These are phyloP conservation scores for Metacarcinus magister DNA, from an alignment of 2,888 invertebrate species.

Conservation along the genomic window DNA sequence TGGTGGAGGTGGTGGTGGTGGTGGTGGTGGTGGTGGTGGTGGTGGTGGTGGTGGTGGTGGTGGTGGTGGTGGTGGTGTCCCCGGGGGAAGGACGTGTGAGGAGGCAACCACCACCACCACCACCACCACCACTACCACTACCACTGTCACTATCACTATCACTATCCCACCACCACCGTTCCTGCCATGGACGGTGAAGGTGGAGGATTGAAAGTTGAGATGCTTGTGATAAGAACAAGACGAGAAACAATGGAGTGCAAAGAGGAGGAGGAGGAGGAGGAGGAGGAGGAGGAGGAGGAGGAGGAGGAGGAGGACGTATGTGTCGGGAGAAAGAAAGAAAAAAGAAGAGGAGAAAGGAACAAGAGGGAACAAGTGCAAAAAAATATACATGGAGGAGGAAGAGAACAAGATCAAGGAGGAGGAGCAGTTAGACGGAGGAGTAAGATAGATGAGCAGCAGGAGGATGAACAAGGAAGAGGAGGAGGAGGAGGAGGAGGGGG, in stretches of 20 bases:
- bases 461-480: background rate
- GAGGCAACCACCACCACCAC: background rate
- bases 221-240: background rate
- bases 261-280: too few relatives aligned
- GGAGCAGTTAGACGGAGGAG: background rate
- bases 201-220: constrained; percentile 10
- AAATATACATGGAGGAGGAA: background rate
- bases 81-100: background rate
- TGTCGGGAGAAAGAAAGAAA: too few relatives aligned
- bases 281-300: too few relatives aligned
- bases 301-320: too few relatives aligned
- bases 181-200: background rate
- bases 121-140: background rate
- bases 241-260: constrained; percentile 13
- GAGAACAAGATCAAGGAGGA: background rate
- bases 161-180: background rate
- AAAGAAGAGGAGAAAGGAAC: too few relatives aligned
- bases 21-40: too few relatives aligned
- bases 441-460: background rate
- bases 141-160: background rate
- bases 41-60: too few relatives aligned
- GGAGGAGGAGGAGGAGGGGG: background rate
- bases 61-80: too few relatives aligned
- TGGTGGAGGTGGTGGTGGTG: too few relatives aligned
- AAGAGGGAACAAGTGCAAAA: too few relatives aligned